A percentile compares a stretch with the other conserved stretches of the same genome.
Evolutionary conservation across 2,113 vertebrate genomes (phyloP).

Genomic region (Haemorhous mexicanus): DNA sequence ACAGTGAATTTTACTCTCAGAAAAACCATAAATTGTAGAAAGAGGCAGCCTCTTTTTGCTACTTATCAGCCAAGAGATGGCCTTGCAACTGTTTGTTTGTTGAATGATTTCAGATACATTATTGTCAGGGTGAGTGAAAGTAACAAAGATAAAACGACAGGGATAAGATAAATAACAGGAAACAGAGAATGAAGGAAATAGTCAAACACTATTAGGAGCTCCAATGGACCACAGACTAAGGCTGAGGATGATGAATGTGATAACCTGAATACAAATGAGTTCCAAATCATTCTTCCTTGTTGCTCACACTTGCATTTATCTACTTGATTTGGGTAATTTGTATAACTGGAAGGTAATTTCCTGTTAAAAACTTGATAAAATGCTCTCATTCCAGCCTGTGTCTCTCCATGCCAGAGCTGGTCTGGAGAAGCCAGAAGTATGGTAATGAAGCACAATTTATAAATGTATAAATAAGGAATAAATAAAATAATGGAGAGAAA

Average conservation of each 20-base stretch:
- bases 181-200: constrained; percentile 14
- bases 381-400: constrained; percentile 13
- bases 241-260: constrained; percentile 46
- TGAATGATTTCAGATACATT: constrained; percentile 37
- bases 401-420: background rate
- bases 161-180: constrained; percentile 37
- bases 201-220: background rate
- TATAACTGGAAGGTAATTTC: constrained; percentile 69
- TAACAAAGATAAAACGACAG: constrained; percentile 49
- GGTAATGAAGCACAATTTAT: background rate
- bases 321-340: constrained; percentile 64
- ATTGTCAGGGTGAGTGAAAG: constrained; percentile 58
- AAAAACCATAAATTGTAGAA: constrained; percentile 43
- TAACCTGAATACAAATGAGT: constrained; percentile 39
- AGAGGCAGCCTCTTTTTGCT: background rate
- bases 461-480: background rate
- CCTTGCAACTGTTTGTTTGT: constrained; percentile 39
- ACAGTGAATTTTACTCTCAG: constrained; percentile 18
- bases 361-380: constrained; percentile 51
- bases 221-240: background rate
- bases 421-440: background rate
- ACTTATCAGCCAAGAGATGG: constrained; percentile 41
- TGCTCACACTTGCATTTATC: constrained; percentile 60
- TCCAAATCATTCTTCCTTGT: constrained; percentile 34
- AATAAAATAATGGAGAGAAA: background rate